These are phyloP conservation scores for Lagenorhynchus albirostris DNA, from an alignment of 2,113 vertebrate species.

Conservation along the genomic window DNA sequence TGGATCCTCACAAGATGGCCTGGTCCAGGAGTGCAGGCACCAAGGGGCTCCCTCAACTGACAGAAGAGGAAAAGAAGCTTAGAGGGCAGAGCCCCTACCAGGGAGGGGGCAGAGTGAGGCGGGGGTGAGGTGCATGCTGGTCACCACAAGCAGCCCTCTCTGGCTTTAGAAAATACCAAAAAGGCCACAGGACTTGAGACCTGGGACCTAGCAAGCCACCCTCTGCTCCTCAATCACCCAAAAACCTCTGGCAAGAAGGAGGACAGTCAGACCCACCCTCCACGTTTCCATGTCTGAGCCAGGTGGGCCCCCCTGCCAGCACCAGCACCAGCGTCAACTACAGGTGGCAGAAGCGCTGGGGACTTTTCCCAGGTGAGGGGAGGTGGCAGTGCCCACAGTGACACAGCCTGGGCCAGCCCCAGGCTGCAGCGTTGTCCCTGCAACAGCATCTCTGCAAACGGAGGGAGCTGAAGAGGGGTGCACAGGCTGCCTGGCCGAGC, in stretches of 20 bases:
- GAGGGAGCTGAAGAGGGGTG: background rate
- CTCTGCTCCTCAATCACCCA: background rate
- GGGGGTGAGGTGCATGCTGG: fast-evolving
- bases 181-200: background rate
- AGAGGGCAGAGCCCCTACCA: background rate
- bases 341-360: background rate
- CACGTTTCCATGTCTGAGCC: fast-evolving
- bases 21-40: fast-evolving
- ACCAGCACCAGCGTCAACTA: background rate
- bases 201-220: background rate
- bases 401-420: background rate
- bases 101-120: background rate
- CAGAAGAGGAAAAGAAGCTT: background rate
- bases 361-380: background rate
- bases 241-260: fast-evolving
- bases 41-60: background rate
- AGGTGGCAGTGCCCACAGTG: background rate
- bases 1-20: background rate
- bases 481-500: background rate
- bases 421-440: fast-evolving
- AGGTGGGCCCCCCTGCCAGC: fast-evolving
- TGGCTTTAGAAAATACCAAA: background rate
- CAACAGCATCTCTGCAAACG: background rate
- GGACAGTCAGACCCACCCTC: background rate
- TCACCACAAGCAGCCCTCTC: background rate